phyloP scores from a whole-genome alignment of 2,113 vertebrate species.

The Chaetops frenatus region DNA sequence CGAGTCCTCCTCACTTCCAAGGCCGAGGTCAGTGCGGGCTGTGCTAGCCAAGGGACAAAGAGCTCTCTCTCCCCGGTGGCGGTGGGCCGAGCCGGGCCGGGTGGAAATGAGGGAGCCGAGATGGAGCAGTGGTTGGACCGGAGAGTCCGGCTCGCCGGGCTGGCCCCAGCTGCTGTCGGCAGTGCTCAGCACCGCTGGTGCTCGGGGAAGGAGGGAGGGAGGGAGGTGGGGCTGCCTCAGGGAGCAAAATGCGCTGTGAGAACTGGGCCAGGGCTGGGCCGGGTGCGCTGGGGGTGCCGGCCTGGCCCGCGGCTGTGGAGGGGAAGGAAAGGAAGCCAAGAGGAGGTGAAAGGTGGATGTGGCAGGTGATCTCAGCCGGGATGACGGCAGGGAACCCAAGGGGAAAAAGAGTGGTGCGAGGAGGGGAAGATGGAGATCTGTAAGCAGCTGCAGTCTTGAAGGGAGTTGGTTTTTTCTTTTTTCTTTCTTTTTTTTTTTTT shows the following conservation, averaged over 20 bases:
- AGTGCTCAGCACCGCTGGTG: not conserved
- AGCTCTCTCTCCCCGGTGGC: not conserved
- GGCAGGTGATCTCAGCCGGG: not conserved
- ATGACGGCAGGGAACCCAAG: not conserved
- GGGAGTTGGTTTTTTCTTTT: not conserved
- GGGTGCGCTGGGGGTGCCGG: not conserved
- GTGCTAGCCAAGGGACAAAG: not conserved
- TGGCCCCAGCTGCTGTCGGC: not conserved
- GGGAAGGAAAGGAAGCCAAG: not conserved
- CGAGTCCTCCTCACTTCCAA: not conserved
- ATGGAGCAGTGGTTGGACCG: not conserved
- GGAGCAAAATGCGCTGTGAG: not conserved
- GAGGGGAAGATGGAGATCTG: not conserved
- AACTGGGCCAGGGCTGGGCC: slow-evolving; percentile 15
- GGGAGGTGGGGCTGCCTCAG: not conserved
- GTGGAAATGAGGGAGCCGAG: not conserved
- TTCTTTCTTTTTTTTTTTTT: not conserved
- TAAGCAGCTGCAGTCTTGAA: not conserved
- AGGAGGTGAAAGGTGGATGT: slow-evolving; percentile 28
- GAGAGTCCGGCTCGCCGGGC: not conserved
- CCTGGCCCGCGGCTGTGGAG: not conserved
- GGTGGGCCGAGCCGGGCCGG: not conserved
- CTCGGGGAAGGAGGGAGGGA: not conserved
- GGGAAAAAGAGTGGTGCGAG: not conserved
- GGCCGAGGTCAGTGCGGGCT: not conserved